phyloP scores from a whole-genome alignment of 2,888 invertebrate genomes.

The Temnothorax unifasciatus region DNA sequence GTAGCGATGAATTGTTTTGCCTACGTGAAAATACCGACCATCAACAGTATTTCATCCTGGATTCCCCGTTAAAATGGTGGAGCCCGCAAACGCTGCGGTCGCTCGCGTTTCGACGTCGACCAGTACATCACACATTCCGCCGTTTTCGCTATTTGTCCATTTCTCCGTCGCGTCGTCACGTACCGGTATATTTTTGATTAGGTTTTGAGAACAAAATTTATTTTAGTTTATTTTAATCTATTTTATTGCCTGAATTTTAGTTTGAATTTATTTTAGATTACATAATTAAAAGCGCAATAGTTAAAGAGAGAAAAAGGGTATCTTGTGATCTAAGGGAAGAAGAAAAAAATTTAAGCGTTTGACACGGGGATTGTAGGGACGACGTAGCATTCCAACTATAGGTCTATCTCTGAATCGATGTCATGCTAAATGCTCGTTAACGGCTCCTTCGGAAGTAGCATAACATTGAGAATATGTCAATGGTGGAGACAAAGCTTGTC shows the following conservation, averaged over 20 bases:
- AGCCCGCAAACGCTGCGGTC: constrained; percentile 39
- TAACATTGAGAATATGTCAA: constrained; percentile 41
- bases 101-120: constrained; percentile 15
- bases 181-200: not conserved
- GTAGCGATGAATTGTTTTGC: constrained; percentile 32
- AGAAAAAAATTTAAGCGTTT: not conserved
- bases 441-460: constrained; percentile 33
- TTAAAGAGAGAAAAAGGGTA: not conserved
- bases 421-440: constrained; percentile 41
- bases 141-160: not conserved
- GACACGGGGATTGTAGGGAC: not conserved
- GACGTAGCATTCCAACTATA: not conserved
- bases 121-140: constrained; percentile 26
- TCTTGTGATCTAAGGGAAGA: not conserved
- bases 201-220: constrained; percentile 3
- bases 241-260: too few species aligned
- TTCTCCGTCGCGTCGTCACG: constrained; percentile 15
- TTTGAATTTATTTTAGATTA: not conserved
- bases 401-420: constrained; percentile 1
- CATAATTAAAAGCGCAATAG: not conserved
- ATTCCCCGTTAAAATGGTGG: constrained; percentile 23
- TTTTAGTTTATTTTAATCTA: too few species aligned
- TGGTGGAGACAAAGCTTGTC: constrained; percentile 43
- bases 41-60: constrained; percentile 38
- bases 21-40: constrained; percentile 29